These are phyloP conservation scores for Mola mola DNA, from an alignment of 2,113 vertebrate genomes.

Conservation along the genomic window DNA sequence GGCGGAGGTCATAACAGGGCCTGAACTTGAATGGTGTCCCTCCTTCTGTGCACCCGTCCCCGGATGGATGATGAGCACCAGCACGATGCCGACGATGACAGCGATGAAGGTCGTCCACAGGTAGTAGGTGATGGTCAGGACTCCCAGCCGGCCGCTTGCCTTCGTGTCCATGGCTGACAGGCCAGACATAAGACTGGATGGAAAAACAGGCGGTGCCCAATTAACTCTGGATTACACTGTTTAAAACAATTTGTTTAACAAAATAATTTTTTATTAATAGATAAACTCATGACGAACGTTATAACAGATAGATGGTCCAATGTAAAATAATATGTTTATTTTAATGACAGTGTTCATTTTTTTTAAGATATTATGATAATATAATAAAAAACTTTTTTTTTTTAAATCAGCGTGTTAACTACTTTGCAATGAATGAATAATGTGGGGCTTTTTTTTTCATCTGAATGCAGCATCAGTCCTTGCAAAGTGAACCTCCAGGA, in stretches of 20 bases:
- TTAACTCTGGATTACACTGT: not conserved
- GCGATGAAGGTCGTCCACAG: slow-evolving; percentile 93
- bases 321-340: no score
- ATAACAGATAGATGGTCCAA: no score
- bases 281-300: no score
- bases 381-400: no score
- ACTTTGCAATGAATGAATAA: no score
- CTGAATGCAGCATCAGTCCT: no score
- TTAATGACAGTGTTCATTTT: not conserved
- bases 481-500: no score
- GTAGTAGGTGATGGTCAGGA: slow-evolving; percentile 91
- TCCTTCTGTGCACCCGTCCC: slow-evolving; percentile 86
- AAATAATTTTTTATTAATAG: no score
- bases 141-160: slow-evolving; percentile 86
- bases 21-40: slow-evolving; percentile 69
- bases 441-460: no score
- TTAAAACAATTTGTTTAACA: not conserved
- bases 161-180: slow-evolving; percentile 90
- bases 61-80: slow-evolving; percentile 87
- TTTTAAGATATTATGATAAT: no score
- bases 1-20: slow-evolving; percentile 86
- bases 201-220: not conserved
- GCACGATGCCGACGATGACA: slow-evolving; percentile 85
- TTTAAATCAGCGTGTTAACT: no score
- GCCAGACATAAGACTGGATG: slow-evolving; percentile 88